These are phyloP conservation scores for Heteromyza rotundicornis DNA, from an alignment of 2,888 invertebrate species.

Conservation along the genomic window DNA sequence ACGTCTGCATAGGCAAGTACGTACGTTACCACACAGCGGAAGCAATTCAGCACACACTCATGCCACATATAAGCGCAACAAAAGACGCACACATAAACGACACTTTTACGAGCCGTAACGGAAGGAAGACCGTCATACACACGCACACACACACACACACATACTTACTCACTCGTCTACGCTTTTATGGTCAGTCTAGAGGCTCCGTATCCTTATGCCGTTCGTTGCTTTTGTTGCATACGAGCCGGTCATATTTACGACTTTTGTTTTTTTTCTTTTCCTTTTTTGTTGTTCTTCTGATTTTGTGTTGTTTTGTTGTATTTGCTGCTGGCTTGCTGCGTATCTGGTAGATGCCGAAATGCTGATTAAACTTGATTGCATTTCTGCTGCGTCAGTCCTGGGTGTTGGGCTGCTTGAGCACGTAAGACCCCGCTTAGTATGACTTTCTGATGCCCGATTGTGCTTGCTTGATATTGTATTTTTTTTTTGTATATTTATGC, in stretches of 20 bases:
- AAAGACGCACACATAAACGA: conserved; percentile 15
- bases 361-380: conserved; percentile 58
- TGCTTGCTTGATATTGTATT: too few relatives aligned
- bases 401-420: background rate
- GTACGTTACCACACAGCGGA: background rate
- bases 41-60: conserved; percentile 4
- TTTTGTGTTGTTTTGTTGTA: conserved; percentile 8
- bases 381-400: conserved; percentile 52
- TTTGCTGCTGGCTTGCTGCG: conserved; percentile 8
- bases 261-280: too few relatives aligned
- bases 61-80: conserved; percentile 6
- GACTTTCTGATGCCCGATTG: too few relatives aligned
- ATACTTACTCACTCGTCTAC: conserved; percentile 10
- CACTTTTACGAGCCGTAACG: conserved; percentile 26
- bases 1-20: background rate
- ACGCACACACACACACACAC: conserved; percentile 2
- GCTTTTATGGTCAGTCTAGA: conserved; percentile 46
- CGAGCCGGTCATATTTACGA: conserved; percentile 42
- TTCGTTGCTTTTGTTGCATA: conserved; percentile 26
- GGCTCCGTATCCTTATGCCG: conserved; percentile 20
- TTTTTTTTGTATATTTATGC: too few relatives aligned
- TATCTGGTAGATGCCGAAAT: conserved; percentile 41
- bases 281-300: conserved; percentile 11
- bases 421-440: conserved; percentile 20
- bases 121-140: too few relatives aligned